Conservation (phyloP, 2,113 vertebrate genomes). For the Oncorhynchus keta region DNA sequence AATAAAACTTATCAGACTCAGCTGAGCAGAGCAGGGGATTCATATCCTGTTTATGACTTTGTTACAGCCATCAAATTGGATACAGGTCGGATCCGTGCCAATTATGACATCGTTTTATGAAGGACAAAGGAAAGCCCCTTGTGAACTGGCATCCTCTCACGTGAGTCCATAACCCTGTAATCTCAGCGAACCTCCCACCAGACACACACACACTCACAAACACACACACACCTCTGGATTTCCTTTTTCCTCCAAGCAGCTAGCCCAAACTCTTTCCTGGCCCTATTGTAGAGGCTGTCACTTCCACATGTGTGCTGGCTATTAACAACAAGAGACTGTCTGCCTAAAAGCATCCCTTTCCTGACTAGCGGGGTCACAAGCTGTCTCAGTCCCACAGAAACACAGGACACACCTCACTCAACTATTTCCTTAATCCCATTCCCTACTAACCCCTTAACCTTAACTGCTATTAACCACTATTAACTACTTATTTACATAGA, state of each 20-base stretch:
- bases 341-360: conserved; percentile 70
- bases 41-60: conserved; percentile 5
- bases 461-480: background rate
- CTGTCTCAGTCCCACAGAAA: conserved; percentile 53
- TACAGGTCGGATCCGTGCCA: conserved; percentile 1
- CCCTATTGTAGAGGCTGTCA: conserved; percentile 63
- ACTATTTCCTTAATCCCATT: conserved; percentile 39
- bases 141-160: conserved; percentile 5
- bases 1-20: background rate
- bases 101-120: conserved; percentile 31
- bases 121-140: conserved; percentile 24
- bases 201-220: conserved; percentile 2
- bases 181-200: conserved; percentile 40
- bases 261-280: conserved; percentile 44
- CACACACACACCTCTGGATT: conserved; percentile 39
- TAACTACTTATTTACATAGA: background rate
- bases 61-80: background rate
- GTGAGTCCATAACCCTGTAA: conserved; percentile 32
- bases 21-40: background rate
- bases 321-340: conserved; percentile 52
- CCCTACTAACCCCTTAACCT: conserved; percentile 38
- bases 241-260: conserved; percentile 60
- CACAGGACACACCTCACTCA: conserved; percentile 66
- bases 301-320: conserved; percentile 62
- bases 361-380: conserved; percentile 60